Base-by-base conservation (phyloP, 1,140 invertebrate genomes). In the Belonocnema kinseyi region DNA sequence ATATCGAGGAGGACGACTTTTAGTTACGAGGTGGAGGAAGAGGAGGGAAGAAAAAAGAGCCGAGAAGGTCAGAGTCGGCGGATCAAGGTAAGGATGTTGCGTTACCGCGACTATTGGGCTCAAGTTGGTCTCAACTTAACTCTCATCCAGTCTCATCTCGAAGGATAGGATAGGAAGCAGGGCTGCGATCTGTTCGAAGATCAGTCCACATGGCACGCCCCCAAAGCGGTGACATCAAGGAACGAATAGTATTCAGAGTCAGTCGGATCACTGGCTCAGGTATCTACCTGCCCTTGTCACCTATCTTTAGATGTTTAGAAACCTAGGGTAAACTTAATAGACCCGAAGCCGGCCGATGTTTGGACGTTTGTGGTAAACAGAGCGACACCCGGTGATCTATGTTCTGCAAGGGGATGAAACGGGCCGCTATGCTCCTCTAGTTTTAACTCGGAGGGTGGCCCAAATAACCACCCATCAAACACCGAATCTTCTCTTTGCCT, bases 361-460 rank as follows among this genome's bases (percentile, higher is more conserved):
- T 91, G 88, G 89, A 90, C 88, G 88, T 90, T 90, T 91, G 90
- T 74, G 90, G 90, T 91, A 91, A 91, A 91, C 90, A 90, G 82
- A 89, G 85, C 87, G 88, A 91, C 90, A 91, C 87, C 86, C 84
- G 82, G 86, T 91, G 90, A 90, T 90, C 84, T 90, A 91, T 89
- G 87, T 80, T 75, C 78, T 77, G 51, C 73, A 26, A 50, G 40
- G 79, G 79, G 87, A 91, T 90, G 85, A 90, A 91, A 90, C 88
- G 86, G 53, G 80, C 89, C 90, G 89, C 86, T 70, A 79, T 16
- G n/a, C 33, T 78, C 53, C 72, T 77, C 77, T 73, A 73, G 21
- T 54, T 70, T 51, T 50, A 53, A 72, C 77, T 50, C 80, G 76
- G 82, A 83, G 85, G 82, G 85, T 88, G 84, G 85, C 74, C 79